phyloP scores from a whole-genome alignment of 2,113 vertebrate genomes.

The Climacteris rufus region DNA sequence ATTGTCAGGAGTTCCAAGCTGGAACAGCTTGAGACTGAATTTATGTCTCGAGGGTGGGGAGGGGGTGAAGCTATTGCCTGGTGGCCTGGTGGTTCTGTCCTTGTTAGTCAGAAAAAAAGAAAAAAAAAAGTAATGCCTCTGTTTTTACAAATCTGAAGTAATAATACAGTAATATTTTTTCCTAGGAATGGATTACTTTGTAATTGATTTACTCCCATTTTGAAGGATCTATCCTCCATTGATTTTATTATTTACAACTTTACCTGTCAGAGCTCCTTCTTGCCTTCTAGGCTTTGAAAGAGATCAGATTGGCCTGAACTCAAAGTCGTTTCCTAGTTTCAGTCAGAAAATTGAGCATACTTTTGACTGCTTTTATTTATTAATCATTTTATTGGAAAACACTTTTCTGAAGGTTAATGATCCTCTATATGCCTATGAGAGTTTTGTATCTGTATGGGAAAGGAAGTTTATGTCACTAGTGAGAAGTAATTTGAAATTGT shows the following conservation, averaged over 20 bases:
- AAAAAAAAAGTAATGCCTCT: background rate
- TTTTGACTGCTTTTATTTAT: background rate
- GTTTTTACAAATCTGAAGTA: background rate
- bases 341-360: background rate
- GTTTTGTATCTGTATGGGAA: background rate
- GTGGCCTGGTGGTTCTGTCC: background rate
- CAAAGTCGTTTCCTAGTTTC: background rate
- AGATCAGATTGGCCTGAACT: background rate
- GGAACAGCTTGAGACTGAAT: background rate
- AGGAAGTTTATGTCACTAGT: background rate
- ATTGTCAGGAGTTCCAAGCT: background rate
- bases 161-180: background rate
- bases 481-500: background rate
- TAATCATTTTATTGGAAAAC: background rate
- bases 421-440: background rate
- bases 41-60: too few relatives aligned
- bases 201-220: background rate
- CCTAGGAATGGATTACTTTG: background rate
- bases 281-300: background rate
- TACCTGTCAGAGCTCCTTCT: background rate
- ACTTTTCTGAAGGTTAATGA: background rate
- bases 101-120: background rate
- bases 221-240: background rate
- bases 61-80: background rate
- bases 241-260: background rate